phyloP scores from a whole-genome alignment of 30 jellyfish, hydroid and myxozoan species.

The Clytia hemisphaerica region DNA sequence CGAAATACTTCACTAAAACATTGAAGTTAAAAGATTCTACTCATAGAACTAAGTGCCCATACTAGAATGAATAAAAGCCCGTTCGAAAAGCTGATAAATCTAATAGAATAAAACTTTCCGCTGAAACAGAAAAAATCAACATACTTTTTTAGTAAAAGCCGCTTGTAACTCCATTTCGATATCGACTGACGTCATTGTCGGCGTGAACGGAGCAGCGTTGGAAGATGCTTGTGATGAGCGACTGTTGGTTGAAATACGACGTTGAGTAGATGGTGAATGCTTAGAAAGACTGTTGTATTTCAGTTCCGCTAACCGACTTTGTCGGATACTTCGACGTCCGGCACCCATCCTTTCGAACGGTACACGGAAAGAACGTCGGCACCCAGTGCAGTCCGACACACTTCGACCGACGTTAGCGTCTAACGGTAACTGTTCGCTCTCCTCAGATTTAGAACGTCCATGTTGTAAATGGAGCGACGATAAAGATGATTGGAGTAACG shows the following conservation, averaged over 20 bases:
- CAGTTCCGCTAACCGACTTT: constrained; percentile 18
- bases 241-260: no score
- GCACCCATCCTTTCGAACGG: constrained; percentile 51
- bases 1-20: no score
- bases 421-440: constrained; percentile 15
- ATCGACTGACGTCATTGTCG: constrained; percentile 46
- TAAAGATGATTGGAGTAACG: constrained; percentile 2
- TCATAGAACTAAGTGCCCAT: no score
- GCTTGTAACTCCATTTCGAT: constrained; percentile 88
- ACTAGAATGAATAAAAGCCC: no score
- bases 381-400: constrained; percentile 91
- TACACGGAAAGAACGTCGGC: constrained; percentile 23
- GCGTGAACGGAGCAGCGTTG: not conserved
- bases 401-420: constrained; percentile 50
- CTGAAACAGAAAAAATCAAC: no score
- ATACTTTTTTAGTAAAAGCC: constrained; percentile 87
- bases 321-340: constrained; percentile 40
- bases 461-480: constrained; percentile 1
- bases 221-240: not conserved
- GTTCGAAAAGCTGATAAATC: no score
- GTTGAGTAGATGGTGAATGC: not conserved
- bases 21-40: no score
- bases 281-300: not conserved
- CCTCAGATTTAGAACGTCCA: constrained; percentile 43
- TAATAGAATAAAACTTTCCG: no score